phyloP scores from a whole-genome alignment of 2,888 invertebrate species.

The Entomobrya multifasciata region DNA sequence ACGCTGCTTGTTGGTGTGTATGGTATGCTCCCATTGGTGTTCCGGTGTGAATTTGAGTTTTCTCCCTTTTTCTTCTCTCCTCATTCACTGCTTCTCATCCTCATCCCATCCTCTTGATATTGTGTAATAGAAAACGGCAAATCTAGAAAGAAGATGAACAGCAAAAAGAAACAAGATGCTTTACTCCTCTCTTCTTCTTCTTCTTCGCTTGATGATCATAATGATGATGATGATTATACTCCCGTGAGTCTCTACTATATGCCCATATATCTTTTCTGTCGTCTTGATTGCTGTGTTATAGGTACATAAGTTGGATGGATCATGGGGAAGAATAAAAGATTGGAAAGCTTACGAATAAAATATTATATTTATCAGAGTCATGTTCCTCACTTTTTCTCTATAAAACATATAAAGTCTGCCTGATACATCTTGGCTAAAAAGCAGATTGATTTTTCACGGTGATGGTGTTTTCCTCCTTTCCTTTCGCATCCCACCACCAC shows the following conservation, averaged over 20 bases:
- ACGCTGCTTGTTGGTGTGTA: no score
- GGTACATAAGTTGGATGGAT: neutral
- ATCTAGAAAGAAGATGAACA: neutral
- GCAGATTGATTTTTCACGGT: conserved; percentile 55
- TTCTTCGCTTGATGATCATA: neutral
- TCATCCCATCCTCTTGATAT: neutral
- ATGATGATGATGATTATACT: conserved; percentile 18
- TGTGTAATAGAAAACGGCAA: neutral
- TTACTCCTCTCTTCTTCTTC: neutral
- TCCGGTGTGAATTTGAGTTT: conserved; percentile 15
- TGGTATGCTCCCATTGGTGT: neutral
- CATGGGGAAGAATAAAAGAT: neutral
- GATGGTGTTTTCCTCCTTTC: conserved; percentile 61
- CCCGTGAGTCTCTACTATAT: neutral
- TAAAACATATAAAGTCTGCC: neutral
- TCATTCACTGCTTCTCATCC: neutral
- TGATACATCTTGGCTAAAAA: conserved; percentile 7
- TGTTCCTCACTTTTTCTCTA: neutral
- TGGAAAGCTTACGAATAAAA: neutral
- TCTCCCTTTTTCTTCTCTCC: conserved; percentile 15
- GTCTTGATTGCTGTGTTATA: neutral
- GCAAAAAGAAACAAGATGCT: conserved; percentile 16
- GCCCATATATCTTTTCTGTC: neutral
- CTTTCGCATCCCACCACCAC: conserved; percentile 17
- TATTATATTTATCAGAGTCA: conserved; percentile 8